phyloP scores from a whole-genome alignment of 2,113 vertebrate genomes.

The Colius striatus region DNA sequence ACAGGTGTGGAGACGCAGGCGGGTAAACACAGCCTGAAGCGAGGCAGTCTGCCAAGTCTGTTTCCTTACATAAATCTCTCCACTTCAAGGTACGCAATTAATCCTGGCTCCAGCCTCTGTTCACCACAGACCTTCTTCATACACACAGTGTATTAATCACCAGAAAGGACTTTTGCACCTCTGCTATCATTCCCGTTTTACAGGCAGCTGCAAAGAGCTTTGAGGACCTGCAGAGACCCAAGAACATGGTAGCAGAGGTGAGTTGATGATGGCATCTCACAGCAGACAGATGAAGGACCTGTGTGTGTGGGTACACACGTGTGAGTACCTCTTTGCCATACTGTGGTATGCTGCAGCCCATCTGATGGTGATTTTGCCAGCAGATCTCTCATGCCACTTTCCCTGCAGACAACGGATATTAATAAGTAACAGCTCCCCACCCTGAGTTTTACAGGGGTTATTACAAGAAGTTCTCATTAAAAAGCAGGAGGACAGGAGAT shows the following conservation, averaged over 20 bases:
- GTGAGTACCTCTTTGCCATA: background rate
- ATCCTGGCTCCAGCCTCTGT: constrained; percentile 64
- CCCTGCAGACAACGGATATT: background rate
- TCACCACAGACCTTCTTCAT: constrained; percentile 68
- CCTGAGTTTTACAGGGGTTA: background rate
- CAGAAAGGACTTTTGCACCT: constrained; percentile 64
- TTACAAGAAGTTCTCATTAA: constrained; percentile 28
- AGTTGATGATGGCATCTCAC: background rate
- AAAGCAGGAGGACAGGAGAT: constrained; percentile 23
- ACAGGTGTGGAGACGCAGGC: constrained; percentile 62
- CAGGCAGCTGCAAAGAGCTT: background rate
- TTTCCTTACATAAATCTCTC: constrained; percentile 75
- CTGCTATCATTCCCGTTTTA: constrained; percentile 6
- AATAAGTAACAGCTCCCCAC: constrained; percentile 47
- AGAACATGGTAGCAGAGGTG: background rate
- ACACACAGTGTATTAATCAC: constrained; percentile 67
- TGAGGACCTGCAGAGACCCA: background rate
- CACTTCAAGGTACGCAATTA: constrained; percentile 74
- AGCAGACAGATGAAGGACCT: background rate
- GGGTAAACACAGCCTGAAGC: constrained; percentile 50
- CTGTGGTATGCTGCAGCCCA: background rate
- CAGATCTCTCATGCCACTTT: background rate
- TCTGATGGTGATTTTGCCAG: background rate
- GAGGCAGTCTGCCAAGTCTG: constrained; percentile 59
- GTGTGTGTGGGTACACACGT: background rate